A percentile compares a stretch with the other conserved stretches of the same genome.
Evolutionary conservation across 2,888 invertebrate genomes (phyloP).

Genomic region (Tenodera sinensis): DNA sequence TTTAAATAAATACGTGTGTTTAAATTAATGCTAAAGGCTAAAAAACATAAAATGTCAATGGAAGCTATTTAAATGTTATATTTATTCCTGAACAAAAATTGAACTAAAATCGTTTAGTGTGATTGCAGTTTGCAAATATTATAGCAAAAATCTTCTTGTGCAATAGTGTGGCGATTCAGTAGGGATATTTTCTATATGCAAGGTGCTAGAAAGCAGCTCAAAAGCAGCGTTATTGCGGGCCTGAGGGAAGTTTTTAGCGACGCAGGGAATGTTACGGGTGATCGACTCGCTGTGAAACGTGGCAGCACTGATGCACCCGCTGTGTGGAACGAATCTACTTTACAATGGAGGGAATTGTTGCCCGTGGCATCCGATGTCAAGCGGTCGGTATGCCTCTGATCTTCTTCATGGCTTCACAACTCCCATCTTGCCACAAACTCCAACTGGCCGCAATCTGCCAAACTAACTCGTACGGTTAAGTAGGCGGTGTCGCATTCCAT

Average conservation of each 20-base stretch:
- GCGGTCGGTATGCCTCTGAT: neutral
- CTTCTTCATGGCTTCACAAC: neutral
- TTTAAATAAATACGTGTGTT: too few relatives aligned
- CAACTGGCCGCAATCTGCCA: neutral
- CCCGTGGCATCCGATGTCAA: neutral
- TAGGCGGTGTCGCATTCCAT: too few relatives aligned
- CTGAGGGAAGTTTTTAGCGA: neutral
- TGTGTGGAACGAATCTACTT: neutral
- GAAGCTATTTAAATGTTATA: too few relatives aligned
- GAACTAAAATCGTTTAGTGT: too few relatives aligned
- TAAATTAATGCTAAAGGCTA: too few relatives aligned
- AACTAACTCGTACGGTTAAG: neutral
- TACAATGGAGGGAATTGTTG: neutral
- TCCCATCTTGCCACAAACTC: neutral
- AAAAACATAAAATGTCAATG: too few relatives aligned
- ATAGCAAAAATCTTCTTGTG: too few relatives aligned
- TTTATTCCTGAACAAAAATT: too few relatives aligned
- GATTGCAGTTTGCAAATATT: too few relatives aligned
- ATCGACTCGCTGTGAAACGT: neutral
- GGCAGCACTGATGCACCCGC: neutral
- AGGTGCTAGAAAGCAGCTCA: too few relatives aligned
- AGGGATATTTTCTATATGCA: too few relatives aligned
- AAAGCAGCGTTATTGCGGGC: neutral
- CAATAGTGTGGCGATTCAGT: too few relatives aligned
- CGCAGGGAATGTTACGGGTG: neutral